phyloP scores from a whole-genome alignment of 2,797 vertebrate genomes.

The Microcaecilia unicolor region DNA sequence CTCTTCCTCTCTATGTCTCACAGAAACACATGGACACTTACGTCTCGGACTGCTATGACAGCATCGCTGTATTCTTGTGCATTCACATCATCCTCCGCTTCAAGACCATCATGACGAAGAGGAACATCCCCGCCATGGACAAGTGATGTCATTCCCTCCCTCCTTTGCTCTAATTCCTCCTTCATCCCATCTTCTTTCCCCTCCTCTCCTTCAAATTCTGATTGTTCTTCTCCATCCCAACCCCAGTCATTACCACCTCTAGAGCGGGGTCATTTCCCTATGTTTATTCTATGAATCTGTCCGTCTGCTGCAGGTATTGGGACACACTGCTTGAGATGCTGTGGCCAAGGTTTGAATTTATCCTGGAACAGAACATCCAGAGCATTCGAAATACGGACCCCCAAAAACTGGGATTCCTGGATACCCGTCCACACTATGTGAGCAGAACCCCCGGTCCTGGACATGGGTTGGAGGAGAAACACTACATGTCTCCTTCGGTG shows the following conservation, averaged over 20 bases:
- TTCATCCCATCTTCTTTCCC: background rate
- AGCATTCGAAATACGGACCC: conserved; percentile 87
- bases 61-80: conserved; percentile 85
- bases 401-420: conserved; percentile 77
- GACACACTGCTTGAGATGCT: conserved; percentile 77
- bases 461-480: too few species aligned
- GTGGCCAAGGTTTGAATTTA: conserved; percentile 83
- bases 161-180: background rate
- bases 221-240: too few species aligned
- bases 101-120: conserved; percentile 72
- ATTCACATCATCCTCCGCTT: conserved; percentile 87
- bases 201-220: accelerated
- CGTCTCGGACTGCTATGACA: conserved; percentile 79
- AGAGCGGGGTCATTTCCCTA: too few species aligned
- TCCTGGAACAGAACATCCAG: conserved; percentile 87
- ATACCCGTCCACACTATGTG: conserved; percentile 85
- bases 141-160: conserved; percentile 56
- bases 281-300: too few species aligned
- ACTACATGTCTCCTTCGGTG: too few species aligned
- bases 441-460: background rate
- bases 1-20: background rate
- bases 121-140: conserved; percentile 78
- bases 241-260: background rate
- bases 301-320: conserved; percentile 68
- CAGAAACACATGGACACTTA: conserved; percentile 85